Evolutionary conservation across 2,797 vertebrate species (phyloP), one percentile per base, ranked within the genome.

Genomic region (Natrix natrix): DNA sequence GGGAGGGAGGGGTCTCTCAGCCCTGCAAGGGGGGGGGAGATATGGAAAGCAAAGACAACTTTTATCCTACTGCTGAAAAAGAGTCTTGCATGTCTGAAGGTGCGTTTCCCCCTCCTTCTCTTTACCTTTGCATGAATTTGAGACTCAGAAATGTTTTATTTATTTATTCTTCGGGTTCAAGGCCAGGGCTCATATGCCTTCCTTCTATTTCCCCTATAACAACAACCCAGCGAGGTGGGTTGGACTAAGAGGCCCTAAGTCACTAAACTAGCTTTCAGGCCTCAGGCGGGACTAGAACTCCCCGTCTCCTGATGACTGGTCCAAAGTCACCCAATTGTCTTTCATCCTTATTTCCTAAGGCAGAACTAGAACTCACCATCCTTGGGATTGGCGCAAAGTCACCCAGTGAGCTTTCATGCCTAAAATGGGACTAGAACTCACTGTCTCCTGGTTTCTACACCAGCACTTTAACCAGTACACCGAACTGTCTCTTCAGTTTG

Each of bases 111-210:
- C 28, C 26, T 66, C 28, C n/a, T 32, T 32, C n/a, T 16, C 66
- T 16, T 32, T 7, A n/a, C 5, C n/a, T 32, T 32, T 7, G 0
- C 7, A n/a, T 2, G 13, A 69, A 16, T 32, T 14, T 2, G 28
- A n/a, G 4, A 12, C 12, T 13, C 66, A 8, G n/a, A 74, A 8
- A 74, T 1, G 17, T 78, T 43, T 78, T n/a, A n/a, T n/a, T n/a
- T n/a, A n/a, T n/a, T n/a, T n/a, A n/a, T n/a, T 10, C 1, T 3
- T 43, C 32, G 0, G 1, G 7, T 78, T 20, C 0, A 8, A 4
- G 37, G 69, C 69, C 16, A 4, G 32, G 32, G 1, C 6, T 74
- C 13, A 17, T 16, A n/a, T 0, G 12, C 28, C 28, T 69, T 16
- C 66, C 32, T 17, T n/a, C 28, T 14, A 5, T 6, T 66, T 2